These are phyloP conservation scores for Tyto alba DNA, from an alignment of 2,113 vertebrate genomes.

Conservation along the genomic window DNA sequence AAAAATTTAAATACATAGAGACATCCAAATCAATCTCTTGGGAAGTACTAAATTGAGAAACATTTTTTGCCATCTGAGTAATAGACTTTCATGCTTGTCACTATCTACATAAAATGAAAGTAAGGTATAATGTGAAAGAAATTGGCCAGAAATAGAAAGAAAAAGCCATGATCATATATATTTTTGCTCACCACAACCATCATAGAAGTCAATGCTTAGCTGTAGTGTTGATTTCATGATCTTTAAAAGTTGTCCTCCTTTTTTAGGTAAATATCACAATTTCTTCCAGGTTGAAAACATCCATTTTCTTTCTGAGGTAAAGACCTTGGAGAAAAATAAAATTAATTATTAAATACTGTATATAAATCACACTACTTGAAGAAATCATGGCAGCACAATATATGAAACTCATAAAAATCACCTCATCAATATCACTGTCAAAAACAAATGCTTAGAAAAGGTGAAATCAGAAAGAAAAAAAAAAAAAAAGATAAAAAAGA, in stretches of 20 bases:
- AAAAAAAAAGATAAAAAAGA: too few relatives aligned
- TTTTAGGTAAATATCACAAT: background rate
- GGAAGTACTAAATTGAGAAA: background rate
- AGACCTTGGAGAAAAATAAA: background rate
- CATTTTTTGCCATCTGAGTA: background rate
- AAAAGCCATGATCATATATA: background rate
- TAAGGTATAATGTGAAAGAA: background rate
- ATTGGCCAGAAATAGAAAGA: background rate
- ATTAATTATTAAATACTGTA: background rate
- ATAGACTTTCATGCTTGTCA: background rate
- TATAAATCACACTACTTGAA: background rate
- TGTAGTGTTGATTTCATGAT: background rate
- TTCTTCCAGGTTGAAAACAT: background rate
- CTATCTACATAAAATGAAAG: background rate
- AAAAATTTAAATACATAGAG: constrained; percentile 14
- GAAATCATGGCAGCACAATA: background rate
- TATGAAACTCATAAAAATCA: background rate
- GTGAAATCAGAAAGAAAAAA: background rate
- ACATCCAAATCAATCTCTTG: background rate
- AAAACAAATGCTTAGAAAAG: background rate
- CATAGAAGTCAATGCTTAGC: background rate
- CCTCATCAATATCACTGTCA: background rate
- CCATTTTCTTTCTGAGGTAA: background rate
- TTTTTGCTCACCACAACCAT: background rate
- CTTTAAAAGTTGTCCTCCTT: background rate